Conservation (phyloP, 2,113 vertebrate genomes). For the Scomber colias region DNA sequence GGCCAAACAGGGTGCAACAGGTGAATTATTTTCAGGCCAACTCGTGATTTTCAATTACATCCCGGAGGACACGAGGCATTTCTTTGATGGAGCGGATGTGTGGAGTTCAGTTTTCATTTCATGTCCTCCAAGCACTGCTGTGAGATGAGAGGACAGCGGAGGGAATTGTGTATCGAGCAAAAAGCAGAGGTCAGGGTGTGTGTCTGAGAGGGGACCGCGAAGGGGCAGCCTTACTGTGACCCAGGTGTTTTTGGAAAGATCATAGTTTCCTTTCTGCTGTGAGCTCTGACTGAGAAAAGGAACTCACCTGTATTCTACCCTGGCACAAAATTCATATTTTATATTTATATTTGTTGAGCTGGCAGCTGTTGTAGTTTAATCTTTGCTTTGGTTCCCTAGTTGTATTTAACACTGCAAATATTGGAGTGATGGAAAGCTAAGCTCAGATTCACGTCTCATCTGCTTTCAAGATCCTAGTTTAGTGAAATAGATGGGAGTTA, state of each 20-base stretch:
- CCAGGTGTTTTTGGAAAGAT: slow-evolving; percentile 46
- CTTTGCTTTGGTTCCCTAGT: neutral
- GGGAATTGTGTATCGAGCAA: slow-evolving; percentile 8
- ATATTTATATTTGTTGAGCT: slow-evolving; percentile 29
- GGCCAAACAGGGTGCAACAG: slow-evolving; percentile 30
- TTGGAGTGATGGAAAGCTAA: neutral
- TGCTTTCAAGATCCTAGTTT: neutral
- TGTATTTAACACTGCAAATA: slow-evolving; percentile 13
- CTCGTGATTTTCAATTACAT: slow-evolving; percentile 42
- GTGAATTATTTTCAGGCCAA: slow-evolving; percentile 32
- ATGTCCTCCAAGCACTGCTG: slow-evolving; percentile 38
- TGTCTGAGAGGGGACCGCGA: slow-evolving; percentile 27
- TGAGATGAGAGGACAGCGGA: slow-evolving; percentile 38
- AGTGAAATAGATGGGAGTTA: neutral
- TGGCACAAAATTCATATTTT: slow-evolving; percentile 19
- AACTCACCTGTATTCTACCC: slow-evolving; percentile 19
- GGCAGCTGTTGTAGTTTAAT: slow-evolving; percentile 21
- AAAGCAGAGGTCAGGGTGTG: slow-evolving; percentile 57
- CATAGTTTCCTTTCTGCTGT: slow-evolving; percentile 29
- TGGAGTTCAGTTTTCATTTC: slow-evolving; percentile 9
- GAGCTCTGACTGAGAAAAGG: slow-evolving; percentile 51
- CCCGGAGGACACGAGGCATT: slow-evolving; percentile 17
- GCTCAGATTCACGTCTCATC: neutral
- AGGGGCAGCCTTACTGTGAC: slow-evolving; percentile 39
- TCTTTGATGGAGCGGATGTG: slow-evolving; percentile 7